Base-by-base conservation (phyloP, 1,140 invertebrate genomes). In the Anoplophora glabripennis region DNA sequence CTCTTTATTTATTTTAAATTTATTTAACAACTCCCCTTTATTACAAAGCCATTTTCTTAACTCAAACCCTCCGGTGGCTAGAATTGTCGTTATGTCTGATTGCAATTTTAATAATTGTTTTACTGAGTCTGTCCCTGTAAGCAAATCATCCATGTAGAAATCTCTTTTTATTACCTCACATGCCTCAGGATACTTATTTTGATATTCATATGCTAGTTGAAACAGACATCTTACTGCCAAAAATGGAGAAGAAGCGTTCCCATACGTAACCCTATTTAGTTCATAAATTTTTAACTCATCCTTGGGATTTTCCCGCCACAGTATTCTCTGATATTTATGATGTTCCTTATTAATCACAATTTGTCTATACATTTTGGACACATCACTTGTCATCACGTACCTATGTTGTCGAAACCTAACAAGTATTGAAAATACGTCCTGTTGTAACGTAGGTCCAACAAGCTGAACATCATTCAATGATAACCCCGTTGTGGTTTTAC, bases 21-120 rank as follows among this genome's bases (percentile, higher is more conserved):
- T 42, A 45, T 53, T 18, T 34, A 56, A n/a, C 4, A 44, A 12
- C 11, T 42, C 21, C 8, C 4, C 8, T 44, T 55, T 53, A 52
- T 75, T 76, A 0, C 65, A 67, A 3, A 53, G 54, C 74, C 76
- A 79, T 70, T 78, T 78, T 46, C 71, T 58, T 18, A 77, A 57
- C 40, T 69, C n/a, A 41, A 79, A 74, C 28, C 47, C 40, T 2
- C 21, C 60, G 11, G 12, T 21, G 21, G 40, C 12, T 37, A 58
- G 21, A 15, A 61, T 49, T 9, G 15, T 41, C 38, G 5, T 40
- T 9, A 7, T 49, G 7, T 53, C 65, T 12, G 60, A 67, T n/a
- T 35, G 37, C 7, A 49, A 34, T 34, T 38, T 28, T 14, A 21
- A 11, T 8, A 72, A 68, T 14, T 61, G n/a, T 36, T 61, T 55